phyloP scores from a whole-genome alignment of 2,113 vertebrate genomes.

The Microcebus murinus region DNA sequence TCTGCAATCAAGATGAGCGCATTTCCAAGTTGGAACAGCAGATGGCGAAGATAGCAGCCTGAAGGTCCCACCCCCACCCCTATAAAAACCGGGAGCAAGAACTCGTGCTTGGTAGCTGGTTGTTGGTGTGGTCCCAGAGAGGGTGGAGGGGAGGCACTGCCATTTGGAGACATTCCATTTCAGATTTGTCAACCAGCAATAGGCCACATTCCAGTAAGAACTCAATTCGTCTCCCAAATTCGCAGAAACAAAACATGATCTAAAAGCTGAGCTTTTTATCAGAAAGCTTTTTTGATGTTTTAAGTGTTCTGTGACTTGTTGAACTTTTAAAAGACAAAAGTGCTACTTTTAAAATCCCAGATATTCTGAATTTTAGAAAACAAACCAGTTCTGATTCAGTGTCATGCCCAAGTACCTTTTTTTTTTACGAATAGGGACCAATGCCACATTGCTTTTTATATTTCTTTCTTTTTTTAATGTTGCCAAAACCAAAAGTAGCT shows the following conservation, averaged over 20 bases:
- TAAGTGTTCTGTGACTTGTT: conserved; percentile 86
- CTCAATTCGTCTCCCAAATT: conserved; percentile 86
- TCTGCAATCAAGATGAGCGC: conserved; percentile 95
- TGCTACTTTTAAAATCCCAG: conserved; percentile 81
- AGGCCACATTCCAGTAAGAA: conserved; percentile 90
- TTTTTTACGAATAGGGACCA: conserved; percentile 84
- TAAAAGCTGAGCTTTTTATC: conserved; percentile 87
- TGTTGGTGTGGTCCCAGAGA: conserved; percentile 71
- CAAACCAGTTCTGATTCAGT: conserved; percentile 71
- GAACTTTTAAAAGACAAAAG: conserved; percentile 80
- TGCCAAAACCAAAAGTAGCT: conserved; percentile 85
- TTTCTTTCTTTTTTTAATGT: conserved; percentile 77
- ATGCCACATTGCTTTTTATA: conserved; percentile 84
- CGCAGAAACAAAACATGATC: conserved; percentile 78
- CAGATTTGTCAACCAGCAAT: conserved; percentile 82
- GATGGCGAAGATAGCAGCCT: conserved; percentile 93
- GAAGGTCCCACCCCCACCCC: conserved; percentile 76
- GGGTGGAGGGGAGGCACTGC: conserved; percentile 83
- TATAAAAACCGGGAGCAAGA: conserved; percentile 79
- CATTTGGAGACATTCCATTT: conserved; percentile 83
- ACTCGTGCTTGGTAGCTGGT: conserved; percentile 81
- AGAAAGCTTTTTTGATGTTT: conserved; percentile 85
- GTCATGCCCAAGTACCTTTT: conserved; percentile 80
- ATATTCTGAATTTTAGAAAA: conserved; percentile 75
- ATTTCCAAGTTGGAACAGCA: conserved; percentile 97